Base-by-base conservation (phyloP, 2,797 vertebrate genomes). In the Parauchenoglanis punctatus region DNA sequence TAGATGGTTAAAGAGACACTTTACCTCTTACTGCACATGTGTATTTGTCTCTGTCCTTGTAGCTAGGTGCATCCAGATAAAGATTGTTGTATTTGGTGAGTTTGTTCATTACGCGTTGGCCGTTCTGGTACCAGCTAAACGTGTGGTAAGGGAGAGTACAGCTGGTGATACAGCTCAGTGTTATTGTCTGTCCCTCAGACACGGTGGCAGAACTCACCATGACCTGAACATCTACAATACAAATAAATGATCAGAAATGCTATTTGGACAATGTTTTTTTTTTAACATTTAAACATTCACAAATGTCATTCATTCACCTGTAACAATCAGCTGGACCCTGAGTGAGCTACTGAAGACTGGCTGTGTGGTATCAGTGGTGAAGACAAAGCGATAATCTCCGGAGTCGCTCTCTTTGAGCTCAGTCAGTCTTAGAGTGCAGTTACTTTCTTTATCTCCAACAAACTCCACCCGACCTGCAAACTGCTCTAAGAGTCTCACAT, bases 281-380 rank as follows among this genome's bases (percentile, higher is more conserved):
- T 31, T 31, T 31, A 31, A 31, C 28, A 35, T 56, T 31, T 58
- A 18, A 20, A 56, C 52, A 78, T 20, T 7, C 49, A 58, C 1
- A 80, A 80, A 59, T 59, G 54, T 40, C 15, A 56, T 78, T 31
- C n/a, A 31, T 72, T 63, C 91, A 94, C 93, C 92, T 92, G 76
- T 89, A 46, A 93, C 91, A 80, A 72, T 91, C 84, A 93, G 90
- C 83, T 40, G 83, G 49, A 91, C 90, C 20, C 88, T 88, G 68
- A 87, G 84, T 17, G 23, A 67, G 63, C 35, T 72, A 25, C 15
- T 67, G 54, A 6, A 65, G 35, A 28, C 85, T 88, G 56, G 83
- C 35, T 0, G 2, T 1, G 10, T 54, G 0, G 0, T 0, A 3
- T 0, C 0, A 23, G 76, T 3, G 28, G 5, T 84, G 31, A 94